Evolutionary conservation across 2,888 invertebrate genomes (phyloP), one percentile per base, ranked within the genome.

Genomic region (Drosophila falleni): DNA sequence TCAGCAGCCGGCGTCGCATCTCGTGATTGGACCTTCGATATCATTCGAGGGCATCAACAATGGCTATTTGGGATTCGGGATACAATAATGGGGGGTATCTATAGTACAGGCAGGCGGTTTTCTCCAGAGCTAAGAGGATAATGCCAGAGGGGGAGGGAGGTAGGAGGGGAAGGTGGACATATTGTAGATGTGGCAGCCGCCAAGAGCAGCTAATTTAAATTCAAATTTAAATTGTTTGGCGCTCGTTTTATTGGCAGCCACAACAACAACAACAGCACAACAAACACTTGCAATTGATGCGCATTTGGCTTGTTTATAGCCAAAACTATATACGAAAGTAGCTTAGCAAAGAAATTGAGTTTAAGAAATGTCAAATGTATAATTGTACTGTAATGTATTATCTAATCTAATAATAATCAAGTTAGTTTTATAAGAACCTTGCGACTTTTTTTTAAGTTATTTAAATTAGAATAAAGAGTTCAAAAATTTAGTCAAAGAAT

Each of bases 221-320:
- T 87, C 88, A 86, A 85, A 85, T 85, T 78, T 73, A 87, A 89
- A 89, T 85, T 85, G 73, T 80, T 88, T 78, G 72, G 72, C 75
- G 69, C 69, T 75, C 78, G 69, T 46, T 76, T 82, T 76, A 86
- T 88, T 83, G 83, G 66, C 81, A 73, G 65, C 69, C 42, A 23
- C 54, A 66, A 19, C 58, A 67, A 44, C 15, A 62, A 23, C 54
- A 66, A 19, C 58, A 67, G 39, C 15, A 62, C 4, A 15, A 68
- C 41, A 26, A 39, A 41, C 13, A 29, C 9, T 16, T 10, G 3
- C 19, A 11, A 59, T 63, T 60, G 66, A 10, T 74, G 81, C 3
- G 13, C 19, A 10, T 35, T 31, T 42, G 10, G 49, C 71, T n/a
- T 23, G 5, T 63, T 53, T 49, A 6, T 23, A 59, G 62, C 41